phyloP scores from a whole-genome alignment of 2,113 vertebrate genomes.

The Xenus cinereus region DNA sequence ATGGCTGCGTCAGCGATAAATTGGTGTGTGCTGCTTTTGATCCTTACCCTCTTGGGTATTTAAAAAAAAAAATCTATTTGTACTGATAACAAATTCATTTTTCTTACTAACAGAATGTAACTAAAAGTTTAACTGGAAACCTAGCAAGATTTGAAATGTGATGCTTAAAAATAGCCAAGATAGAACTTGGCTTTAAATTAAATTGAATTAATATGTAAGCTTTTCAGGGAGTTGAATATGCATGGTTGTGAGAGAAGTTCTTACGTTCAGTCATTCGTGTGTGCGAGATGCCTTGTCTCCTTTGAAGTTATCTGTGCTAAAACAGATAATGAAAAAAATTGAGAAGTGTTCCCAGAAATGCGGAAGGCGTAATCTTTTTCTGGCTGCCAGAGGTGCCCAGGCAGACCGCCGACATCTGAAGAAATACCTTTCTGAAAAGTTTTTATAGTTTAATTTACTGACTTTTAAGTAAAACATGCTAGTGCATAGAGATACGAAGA shows the following conservation, averaged over 20 bases:
- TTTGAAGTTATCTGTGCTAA: background rate
- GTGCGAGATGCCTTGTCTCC: background rate
- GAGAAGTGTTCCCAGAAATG: background rate
- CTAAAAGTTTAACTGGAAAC: background rate
- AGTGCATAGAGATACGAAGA: fast-evolving
- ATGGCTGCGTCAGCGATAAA: background rate
- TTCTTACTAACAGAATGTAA: background rate
- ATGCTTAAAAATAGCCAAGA: background rate
- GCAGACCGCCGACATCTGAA: background rate
- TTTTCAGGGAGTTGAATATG: background rate
- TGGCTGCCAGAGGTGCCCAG: background rate
- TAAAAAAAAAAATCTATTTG: background rate
- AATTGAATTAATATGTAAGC: background rate
- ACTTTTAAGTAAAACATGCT: background rate
- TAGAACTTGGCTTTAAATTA: background rate
- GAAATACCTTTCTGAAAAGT: background rate
- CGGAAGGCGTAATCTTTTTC: background rate
- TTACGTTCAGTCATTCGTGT: background rate
- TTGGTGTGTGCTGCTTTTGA: background rate
- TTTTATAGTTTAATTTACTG: background rate
- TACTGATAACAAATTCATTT: background rate
- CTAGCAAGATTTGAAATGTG: background rate
- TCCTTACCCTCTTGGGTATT: background rate
- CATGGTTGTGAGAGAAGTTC: background rate
- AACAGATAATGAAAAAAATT: background rate